phyloP scores from a whole-genome alignment of 2,113 vertebrate species.

The Lasiurus borealis region DNA sequence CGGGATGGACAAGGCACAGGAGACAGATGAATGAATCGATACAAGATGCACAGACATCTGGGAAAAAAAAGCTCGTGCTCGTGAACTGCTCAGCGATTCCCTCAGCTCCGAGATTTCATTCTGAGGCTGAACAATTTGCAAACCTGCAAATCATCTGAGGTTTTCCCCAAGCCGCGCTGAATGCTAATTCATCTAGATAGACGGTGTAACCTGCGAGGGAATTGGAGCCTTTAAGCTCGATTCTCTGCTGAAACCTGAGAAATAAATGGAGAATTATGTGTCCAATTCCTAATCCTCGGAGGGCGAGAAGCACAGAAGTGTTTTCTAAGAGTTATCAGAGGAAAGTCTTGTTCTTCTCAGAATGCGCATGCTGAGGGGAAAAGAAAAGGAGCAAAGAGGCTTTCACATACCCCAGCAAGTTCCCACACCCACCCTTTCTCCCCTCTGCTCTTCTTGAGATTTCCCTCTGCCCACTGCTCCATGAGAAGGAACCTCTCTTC shows the following conservation, averaged over 20 bases:
- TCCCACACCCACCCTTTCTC: conserved; percentile 54
- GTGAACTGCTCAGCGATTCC: conserved; percentile 59
- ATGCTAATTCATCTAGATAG: conserved; percentile 74
- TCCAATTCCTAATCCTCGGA: conserved; percentile 72
- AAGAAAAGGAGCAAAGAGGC: background rate
- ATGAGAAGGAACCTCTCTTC: background rate
- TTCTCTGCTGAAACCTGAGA: conserved; percentile 74
- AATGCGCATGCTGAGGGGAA: background rate
- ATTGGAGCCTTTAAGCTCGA: conserved; percentile 73
- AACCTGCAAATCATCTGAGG: conserved; percentile 75
- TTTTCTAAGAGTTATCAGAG: conserved; percentile 67
- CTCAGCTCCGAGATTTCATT: conserved; percentile 71
- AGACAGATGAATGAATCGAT: background rate
- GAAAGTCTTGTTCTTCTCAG: conserved; percentile 57
- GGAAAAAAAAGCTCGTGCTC: background rate
- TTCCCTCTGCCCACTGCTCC: background rate
- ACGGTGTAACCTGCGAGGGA: conserved; percentile 68
- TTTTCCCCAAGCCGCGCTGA: conserved; percentile 56
- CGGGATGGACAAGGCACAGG: background rate
- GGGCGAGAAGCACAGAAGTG: conserved; percentile 54
- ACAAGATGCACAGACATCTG: background rate
- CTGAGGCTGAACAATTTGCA: conserved; percentile 71
- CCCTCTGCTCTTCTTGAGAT: background rate
- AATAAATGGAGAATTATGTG: conserved; percentile 74
- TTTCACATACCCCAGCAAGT: background rate